A percentile compares a stretch with the other conserved stretches of the same genome.
phyloP scores from a whole-genome alignment of 2,797 vertebrate species.

The Gymnoscopelus microlampas region DNA sequence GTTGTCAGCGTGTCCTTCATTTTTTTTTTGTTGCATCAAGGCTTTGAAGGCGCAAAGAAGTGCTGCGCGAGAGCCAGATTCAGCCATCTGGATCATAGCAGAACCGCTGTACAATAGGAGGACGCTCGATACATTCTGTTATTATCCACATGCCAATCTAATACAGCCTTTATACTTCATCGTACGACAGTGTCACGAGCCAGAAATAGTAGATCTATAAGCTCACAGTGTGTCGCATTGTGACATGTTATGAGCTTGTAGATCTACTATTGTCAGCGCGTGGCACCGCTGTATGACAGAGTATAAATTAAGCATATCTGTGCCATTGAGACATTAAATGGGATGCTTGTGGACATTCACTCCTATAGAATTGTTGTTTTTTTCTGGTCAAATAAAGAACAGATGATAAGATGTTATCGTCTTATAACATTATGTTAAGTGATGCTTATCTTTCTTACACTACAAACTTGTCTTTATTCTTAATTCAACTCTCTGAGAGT shows the following conservation, averaged over 20 bases:
- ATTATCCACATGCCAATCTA: conserved; percentile 56
- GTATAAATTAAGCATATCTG: background rate
- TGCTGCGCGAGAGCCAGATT: conserved; percentile 43
- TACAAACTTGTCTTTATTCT: too few species aligned
- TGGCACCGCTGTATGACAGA: too few species aligned
- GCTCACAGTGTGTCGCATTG: too few species aligned
- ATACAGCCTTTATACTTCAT: too few species aligned
- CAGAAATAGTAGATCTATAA: too few species aligned
- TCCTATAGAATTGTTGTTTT: conserved; percentile 38
- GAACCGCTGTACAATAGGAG: conserved; percentile 25
- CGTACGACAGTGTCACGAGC: too few species aligned
- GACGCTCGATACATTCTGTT: conserved; percentile 27
- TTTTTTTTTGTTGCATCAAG: conserved; percentile 21
- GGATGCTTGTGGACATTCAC: conserved; percentile 54
- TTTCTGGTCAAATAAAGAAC: conserved; percentile 40
- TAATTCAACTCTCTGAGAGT: too few species aligned
- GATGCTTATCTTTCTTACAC: background rate
- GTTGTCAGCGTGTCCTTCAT: conserved; percentile 58
- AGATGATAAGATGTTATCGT: conserved; percentile 10
- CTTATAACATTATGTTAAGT: conserved; percentile 3
- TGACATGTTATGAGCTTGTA: too few species aligned
- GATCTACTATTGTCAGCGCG: too few species aligned
- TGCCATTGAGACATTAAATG: conserved; percentile 66
- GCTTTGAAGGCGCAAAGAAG: conserved; percentile 65
- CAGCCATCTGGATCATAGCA: conserved; percentile 67